Evolutionary conservation across 2,888 invertebrate genomes (phyloP), one percentile per base, ranked within the genome.

Genomic region (Drosophila mercatorum): DNA sequence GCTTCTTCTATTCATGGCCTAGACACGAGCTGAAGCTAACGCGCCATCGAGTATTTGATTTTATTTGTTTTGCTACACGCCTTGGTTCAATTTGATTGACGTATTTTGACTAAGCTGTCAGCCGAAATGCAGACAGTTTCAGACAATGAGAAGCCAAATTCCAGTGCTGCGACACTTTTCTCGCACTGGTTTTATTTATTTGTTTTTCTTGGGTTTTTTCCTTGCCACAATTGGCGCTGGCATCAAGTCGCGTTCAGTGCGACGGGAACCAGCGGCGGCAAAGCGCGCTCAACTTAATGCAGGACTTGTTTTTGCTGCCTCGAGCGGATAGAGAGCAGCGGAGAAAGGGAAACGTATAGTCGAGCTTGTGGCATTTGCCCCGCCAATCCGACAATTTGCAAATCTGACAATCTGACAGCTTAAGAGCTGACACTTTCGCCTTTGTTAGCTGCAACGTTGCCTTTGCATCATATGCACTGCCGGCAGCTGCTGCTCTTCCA

Each of bases 21-120:
- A 62, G 65, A 68, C 65, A 56, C 51, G 61, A 60, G 17, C 63
- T 64, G 53, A 44, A 55, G 67, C 64, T 53, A 78, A 62, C 17
- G 41, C 28, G 58, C 26, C 38, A 47, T 43, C 36, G 40, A 49
- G 69, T 52, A 62, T 75, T 63, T 71, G 63, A 56, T 72, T 71
- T 81, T 72, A 68, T 77, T 83, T 83, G 74, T 70, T 70, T 74
- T 73, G 62, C 44, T 55, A n/a, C 57, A 59, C 66, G 60, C 44
- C 66, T 64, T 60, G 51, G 61, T 52, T 68, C 63, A 70, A 65
- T 67, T 84, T 89, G 88, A 85, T 85, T 85, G 85, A 80, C 85
- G 85, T 84, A 85, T 85, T 85, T 89, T 89, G 74, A 76, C 72
- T 80, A 86, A 89, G 85, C 90, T 85, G 78, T 76, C 80, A 73